These are phyloP conservation scores for Drosophila cognata DNA, from an alignment of 2,888 invertebrate genomes.

Conservation along the genomic window DNA sequence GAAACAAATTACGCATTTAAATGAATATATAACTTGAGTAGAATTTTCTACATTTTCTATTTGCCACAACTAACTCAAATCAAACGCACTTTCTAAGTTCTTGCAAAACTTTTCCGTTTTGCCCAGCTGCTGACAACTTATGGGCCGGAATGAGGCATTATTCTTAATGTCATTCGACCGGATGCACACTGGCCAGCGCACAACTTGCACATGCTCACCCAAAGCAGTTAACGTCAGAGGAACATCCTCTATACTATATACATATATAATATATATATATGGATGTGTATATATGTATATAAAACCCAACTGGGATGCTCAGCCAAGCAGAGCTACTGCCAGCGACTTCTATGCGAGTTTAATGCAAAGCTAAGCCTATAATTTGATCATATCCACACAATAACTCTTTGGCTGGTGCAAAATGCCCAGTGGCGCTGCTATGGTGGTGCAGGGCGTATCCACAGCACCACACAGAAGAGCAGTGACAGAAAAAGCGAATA, in stretches of 20 bases:
- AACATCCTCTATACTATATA: conserved; percentile 15
- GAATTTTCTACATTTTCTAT: no score
- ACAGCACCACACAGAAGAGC: conserved; percentile 23
- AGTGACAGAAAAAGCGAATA: conserved; percentile 66
- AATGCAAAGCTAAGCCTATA: conserved; percentile 77
- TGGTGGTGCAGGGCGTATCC: conserved; percentile 28
- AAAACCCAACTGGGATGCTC: not conserved
- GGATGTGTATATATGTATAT: not conserved
- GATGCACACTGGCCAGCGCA: conserved; percentile 48
- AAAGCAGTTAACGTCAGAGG: conserved; percentile 22
- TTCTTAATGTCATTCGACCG: conserved; percentile 46
- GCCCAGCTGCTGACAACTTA: conserved; percentile 23
- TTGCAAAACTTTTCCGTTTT: not conserved
- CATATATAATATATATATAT: not conserved
- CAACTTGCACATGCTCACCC: conserved; percentile 46
- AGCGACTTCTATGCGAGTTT: conserved; percentile 75
- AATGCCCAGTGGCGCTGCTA: conserved; percentile 74
- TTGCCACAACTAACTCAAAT: not conserved
- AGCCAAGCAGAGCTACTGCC: conserved; percentile 19
- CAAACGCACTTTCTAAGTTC: not conserved
- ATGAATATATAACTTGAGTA: no score
- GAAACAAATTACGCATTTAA: not conserved
- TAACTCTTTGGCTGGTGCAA: conserved; percentile 70
- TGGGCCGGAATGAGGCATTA: conserved; percentile 15
- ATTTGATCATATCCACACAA: conserved; percentile 81